These are phyloP conservation scores for Orycteropus afer DNA, from an alignment of 2,113 vertebrate species.

Conservation along the genomic window DNA sequence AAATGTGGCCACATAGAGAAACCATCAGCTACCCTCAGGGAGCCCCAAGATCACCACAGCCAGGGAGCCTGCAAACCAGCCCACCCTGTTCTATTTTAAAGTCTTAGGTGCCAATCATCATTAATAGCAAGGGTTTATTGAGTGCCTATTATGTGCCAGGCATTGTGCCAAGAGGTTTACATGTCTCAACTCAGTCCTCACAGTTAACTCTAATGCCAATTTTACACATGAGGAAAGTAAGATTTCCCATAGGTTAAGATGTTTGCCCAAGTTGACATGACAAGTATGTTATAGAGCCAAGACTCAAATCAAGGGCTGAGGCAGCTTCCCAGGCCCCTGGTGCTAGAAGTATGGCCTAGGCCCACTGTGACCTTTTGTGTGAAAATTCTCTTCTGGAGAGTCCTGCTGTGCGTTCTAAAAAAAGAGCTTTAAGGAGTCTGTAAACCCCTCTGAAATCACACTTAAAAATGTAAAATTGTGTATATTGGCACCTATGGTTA, in stretches of 20 bases:
- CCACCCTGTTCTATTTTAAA: not conserved
- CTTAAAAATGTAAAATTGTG: conserved; percentile 21
- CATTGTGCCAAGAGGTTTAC: not conserved
- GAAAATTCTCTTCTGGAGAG: not conserved
- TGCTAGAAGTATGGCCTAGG: not conserved
- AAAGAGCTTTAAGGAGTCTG: not conserved
- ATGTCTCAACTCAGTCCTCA: not conserved
- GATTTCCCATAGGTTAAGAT: not conserved
- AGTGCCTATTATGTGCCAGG: not conserved
- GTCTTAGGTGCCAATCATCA: not conserved
- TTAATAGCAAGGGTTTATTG: not conserved
- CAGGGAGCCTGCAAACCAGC: not conserved
- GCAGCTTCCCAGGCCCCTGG: not conserved
- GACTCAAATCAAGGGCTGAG: not conserved
- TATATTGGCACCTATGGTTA: not conserved
- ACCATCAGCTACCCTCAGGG: not conserved
- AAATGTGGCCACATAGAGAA: not conserved
- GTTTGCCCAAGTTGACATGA: not conserved
- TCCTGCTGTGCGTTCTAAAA: not conserved
- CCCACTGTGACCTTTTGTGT: not conserved
- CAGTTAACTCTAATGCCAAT: not conserved
- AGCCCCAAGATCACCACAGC: not conserved
- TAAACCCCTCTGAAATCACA: not conserved
- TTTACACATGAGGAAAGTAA: not conserved
- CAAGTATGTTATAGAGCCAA: not conserved